Conservation (phyloP, 1,140 invertebrate species). For the Apis laboriosa region DNA sequence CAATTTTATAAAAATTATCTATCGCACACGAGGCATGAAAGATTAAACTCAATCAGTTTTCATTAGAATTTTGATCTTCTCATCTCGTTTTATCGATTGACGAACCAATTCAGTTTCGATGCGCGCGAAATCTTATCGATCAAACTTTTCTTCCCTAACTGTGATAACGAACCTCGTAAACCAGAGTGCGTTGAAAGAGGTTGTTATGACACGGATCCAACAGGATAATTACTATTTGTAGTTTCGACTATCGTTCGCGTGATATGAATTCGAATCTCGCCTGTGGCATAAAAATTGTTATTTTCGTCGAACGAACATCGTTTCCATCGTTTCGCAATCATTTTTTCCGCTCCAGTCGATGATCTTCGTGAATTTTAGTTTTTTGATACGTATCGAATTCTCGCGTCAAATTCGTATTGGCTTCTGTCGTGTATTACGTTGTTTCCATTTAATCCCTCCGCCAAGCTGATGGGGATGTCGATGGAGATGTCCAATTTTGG, state of each 20-base stretch:
- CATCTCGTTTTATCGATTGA: background rate
- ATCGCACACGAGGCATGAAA: too few species aligned
- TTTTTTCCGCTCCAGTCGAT: background rate
- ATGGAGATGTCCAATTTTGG: background rate
- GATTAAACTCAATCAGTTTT: too few species aligned
- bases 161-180: background rate
- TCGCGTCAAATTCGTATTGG: background rate
- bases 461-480: background rate
- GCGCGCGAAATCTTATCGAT: slow-evolving; percentile 12
- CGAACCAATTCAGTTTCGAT: background rate
- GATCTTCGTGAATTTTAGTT: background rate
- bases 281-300: background rate
- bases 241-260: background rate
- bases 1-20: too few species aligned
- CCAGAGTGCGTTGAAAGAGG: background rate
- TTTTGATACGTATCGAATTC: background rate
- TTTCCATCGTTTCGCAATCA: too few species aligned
- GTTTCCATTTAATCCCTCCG: background rate
- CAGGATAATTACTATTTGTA: slow-evolving; percentile 31
- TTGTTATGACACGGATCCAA: background rate
- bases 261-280: background rate
- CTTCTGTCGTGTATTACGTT: too few species aligned
- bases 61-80: too few species aligned
- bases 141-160: background rate
- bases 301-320: background rate